phyloP scores from a whole-genome alignment of 2,797 vertebrate species.

The Sebastes vulpes region DNA sequence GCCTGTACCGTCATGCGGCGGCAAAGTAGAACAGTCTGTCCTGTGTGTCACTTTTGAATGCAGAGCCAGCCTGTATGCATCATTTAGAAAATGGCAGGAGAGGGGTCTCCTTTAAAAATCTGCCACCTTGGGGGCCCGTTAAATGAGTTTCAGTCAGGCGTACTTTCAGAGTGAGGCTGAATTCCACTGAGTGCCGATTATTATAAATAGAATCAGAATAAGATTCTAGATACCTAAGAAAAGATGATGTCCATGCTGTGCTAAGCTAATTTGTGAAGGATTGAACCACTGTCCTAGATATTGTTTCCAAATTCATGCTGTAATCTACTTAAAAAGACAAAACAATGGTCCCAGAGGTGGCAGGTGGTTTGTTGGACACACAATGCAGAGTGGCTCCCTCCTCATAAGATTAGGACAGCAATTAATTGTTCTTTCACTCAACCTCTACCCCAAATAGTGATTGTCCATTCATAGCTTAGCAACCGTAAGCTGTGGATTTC shows the following conservation, averaged over 20 bases:
- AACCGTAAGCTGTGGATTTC: background rate
- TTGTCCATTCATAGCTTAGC: background rate
- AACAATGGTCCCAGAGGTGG: conserved; percentile 45
- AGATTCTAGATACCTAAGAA: conserved; percentile 58
- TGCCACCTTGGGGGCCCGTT: conserved; percentile 66
- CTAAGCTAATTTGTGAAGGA: conserved; percentile 63
- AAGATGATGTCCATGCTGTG: conserved; percentile 54
- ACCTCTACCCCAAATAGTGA: conserved; percentile 1
- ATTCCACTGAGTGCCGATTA: conserved; percentile 74
- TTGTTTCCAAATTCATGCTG: conserved; percentile 43
- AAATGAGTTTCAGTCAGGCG: conserved; percentile 75
- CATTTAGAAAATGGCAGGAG: conserved; percentile 47
- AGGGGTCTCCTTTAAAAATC: conserved; percentile 58
- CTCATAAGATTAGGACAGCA: conserved; percentile 31
- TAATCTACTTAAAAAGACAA: conserved; percentile 48
- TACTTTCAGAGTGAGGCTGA: conserved; percentile 53
- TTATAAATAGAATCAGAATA: conserved; percentile 77
- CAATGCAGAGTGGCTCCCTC: conserved; percentile 5
- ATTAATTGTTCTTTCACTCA: conserved; percentile 30
- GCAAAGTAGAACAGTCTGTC: conserved; percentile 38
- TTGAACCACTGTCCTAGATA: conserved; percentile 61
- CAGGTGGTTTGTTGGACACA: conserved; percentile 50
- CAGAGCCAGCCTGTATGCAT: conserved; percentile 17
- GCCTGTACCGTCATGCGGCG: background rate
- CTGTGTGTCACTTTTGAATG: conserved; percentile 47